Conservation (phyloP, 2,888 invertebrate species). For the Tanytarsus gracilentus region DNA sequence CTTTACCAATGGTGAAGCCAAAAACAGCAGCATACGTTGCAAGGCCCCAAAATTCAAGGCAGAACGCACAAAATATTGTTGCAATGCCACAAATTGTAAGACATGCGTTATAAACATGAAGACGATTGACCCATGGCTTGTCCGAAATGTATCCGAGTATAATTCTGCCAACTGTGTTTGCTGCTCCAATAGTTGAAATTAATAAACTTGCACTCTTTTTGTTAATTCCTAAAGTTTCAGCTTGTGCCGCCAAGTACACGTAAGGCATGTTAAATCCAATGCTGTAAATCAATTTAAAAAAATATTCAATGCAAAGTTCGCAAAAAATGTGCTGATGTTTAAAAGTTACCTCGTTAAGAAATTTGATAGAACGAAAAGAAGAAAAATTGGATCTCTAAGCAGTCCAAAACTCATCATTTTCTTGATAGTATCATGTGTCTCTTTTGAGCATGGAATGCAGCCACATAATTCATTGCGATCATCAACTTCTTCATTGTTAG, state of each 20-base stretch:
- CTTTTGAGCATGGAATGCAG: constrained; percentile 58
- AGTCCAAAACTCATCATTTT: constrained; percentile 82
- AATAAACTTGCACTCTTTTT: constrained; percentile 57
- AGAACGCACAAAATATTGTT: constrained; percentile 70
- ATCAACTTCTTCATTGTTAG: constrained; percentile 8
- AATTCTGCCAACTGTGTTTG: constrained; percentile 84
- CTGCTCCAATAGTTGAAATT: constrained; percentile 72
- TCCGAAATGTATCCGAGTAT: constrained; percentile 79
- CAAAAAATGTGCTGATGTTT: background rate
- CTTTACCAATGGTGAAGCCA: constrained; percentile 74
- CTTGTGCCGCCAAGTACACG: constrained; percentile 71
- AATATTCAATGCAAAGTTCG: background rate
- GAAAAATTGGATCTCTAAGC: constrained; percentile 74
- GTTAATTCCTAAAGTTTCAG: constrained; percentile 50
- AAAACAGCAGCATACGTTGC: constrained; percentile 69
- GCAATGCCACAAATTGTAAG: constrained; percentile 82
- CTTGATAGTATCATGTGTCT: constrained; percentile 59
- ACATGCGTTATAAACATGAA: constrained; percentile 81
- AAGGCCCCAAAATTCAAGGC: constrained; percentile 61
- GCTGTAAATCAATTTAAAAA: constrained; percentile 44
- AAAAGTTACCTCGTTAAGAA: constrained; percentile 57
- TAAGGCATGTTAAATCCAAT: constrained; percentile 93
- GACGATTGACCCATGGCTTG: constrained; percentile 82
- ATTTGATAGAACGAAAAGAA: constrained; percentile 86
- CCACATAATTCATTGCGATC: constrained; percentile 42